A percentile compares a stretch with the other conserved stretches of the same genome.
These are phyloP conservation scores for Nymphalis io DNA, from an alignment of 1,140 invertebrate species.

Conservation along the genomic window DNA sequence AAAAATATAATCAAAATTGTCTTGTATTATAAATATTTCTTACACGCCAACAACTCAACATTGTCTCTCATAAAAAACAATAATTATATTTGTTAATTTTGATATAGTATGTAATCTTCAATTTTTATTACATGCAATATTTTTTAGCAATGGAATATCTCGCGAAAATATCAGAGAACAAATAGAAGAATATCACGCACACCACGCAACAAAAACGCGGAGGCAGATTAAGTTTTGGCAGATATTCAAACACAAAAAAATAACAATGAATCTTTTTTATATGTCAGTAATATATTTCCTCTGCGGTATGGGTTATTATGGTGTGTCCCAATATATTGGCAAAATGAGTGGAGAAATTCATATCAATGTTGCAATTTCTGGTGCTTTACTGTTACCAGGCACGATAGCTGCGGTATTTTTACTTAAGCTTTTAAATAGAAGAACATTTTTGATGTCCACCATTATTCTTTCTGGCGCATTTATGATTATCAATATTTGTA, in stretches of 20 bases:
- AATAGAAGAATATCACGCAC: conserved; percentile 49
- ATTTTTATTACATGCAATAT: conserved; percentile 2
- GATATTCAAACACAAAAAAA: conserved; percentile 57
- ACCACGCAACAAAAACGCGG: conserved; percentile 2
- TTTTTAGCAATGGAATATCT: conserved; percentile 47
- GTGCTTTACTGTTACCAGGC: conserved; percentile 83
- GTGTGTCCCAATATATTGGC: conserved; percentile 87
- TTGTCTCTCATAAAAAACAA: no score
- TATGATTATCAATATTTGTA: conserved; percentile 81
- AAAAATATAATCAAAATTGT: no score
- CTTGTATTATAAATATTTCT: no score
- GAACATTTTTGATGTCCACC: conserved; percentile 82
- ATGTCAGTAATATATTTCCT: conserved; percentile 86
- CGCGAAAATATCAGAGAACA: conserved; percentile 47
- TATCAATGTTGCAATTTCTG: conserved; percentile 85
- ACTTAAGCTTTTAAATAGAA: conserved; percentile 83
- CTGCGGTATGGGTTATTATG: conserved; percentile 87
- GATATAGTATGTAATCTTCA: background rate
- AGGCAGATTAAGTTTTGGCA: conserved; percentile 54
- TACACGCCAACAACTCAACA: no score
- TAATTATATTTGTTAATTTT: no score
- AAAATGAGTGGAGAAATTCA: conserved; percentile 86
- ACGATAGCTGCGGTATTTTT: conserved; percentile 83
- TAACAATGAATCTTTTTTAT: conserved; percentile 57
- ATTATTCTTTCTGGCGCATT: conserved; percentile 82